A percentile compares a stretch with the other conserved stretches of the same genome.
These are phyloP conservation scores for Centropristis striata DNA, from an alignment of 2,113 vertebrate genomes.

Conservation along the genomic window DNA sequence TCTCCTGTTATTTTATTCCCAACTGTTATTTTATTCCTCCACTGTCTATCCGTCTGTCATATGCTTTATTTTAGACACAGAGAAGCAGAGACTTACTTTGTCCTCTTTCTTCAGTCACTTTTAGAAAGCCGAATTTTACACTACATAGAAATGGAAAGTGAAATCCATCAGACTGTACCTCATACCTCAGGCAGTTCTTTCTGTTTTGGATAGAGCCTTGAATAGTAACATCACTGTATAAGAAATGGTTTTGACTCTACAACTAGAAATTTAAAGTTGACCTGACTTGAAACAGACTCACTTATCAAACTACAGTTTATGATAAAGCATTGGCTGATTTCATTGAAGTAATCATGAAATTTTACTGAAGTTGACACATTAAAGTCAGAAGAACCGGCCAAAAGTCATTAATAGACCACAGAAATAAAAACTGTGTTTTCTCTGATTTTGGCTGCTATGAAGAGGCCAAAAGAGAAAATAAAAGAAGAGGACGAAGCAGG, in stretches of 20 bases:
- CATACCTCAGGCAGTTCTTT: background rate
- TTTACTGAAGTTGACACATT: background rate
- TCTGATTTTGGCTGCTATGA: background rate
- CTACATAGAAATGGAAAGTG: background rate
- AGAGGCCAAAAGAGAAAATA: background rate
- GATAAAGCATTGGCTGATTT: background rate
- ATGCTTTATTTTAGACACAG: slow-evolving; percentile 8
- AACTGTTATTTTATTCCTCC: slow-evolving; percentile 24
- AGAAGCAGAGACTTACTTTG: slow-evolving; percentile 5
- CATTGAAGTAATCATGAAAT: background rate
- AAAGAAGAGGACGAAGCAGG: background rate
- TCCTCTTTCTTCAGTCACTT: slow-evolving; percentile 7
- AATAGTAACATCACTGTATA: background rate
- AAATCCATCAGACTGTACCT: slow-evolving; percentile 8
- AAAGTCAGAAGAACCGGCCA: background rate
- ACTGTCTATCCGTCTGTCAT: slow-evolving; percentile 16
- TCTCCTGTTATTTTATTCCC: slow-evolving; percentile 22
- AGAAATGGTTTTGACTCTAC: background rate
- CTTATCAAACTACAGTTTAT: background rate
- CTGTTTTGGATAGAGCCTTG: slow-evolving; percentile 1
- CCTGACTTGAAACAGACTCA: background rate
- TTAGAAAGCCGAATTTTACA: slow-evolving; percentile 14
- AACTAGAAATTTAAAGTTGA: background rate
- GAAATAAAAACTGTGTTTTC: background rate
- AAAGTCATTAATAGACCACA: too few relatives aligned